Evolutionary conservation across 2,797 vertebrate species (phyloP).

Genomic region (Alcedo quadribrachys): DNA sequence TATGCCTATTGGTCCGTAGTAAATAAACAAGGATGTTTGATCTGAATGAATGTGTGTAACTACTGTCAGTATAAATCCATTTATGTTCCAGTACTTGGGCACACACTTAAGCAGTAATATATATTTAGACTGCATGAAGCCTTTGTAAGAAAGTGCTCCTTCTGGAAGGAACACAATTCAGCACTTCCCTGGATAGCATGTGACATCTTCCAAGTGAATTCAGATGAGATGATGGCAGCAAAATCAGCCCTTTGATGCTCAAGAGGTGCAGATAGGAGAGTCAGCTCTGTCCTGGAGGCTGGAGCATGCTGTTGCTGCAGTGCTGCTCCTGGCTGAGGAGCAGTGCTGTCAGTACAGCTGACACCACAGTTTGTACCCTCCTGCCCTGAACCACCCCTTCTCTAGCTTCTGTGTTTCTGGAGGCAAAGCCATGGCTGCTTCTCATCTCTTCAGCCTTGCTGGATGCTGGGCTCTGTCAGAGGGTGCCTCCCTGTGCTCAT

Average conservation of each 20-base stretch:
- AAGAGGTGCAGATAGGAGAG: not conserved
- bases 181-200: not conserved
- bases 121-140: not conserved
- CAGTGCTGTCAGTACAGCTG: not conserved
- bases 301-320: not conserved
- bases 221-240: not conserved
- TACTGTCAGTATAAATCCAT: not conserved
- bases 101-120: not conserved
- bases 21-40: not conserved
- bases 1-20: not conserved
- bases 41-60: not conserved
- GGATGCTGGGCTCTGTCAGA: not conserved
- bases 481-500: not conserved
- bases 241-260: not conserved
- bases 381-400: not conserved
- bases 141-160: not conserved
- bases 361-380: not conserved
- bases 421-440: not conserved
- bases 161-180: not conserved
- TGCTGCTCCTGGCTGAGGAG: not conserved
- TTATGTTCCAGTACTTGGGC: not conserved
- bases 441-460: not conserved
- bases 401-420: not conserved
- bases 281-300: not conserved
- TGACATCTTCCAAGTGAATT: not conserved